A percentile compares a stretch with the other conserved stretches of the same genome.
Conservation (phyloP, 1,140 invertebrate species). For the Musca vetustissima region DNA sequence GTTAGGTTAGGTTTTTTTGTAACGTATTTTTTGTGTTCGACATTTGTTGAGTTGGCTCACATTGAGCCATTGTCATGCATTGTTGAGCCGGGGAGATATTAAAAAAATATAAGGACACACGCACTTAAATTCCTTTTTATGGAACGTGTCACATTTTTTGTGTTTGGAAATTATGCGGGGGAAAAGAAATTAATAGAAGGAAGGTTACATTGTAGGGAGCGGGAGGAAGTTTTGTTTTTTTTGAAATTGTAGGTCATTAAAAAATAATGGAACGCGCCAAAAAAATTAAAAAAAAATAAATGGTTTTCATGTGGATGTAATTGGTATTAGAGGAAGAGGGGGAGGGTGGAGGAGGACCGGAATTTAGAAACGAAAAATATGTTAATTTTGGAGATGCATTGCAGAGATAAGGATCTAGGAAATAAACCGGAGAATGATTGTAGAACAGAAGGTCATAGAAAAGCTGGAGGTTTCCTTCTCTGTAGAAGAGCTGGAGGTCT, state of each 20-base stretch:
- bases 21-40: not conserved
- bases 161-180: slow-evolving; percentile 2
- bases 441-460: too few species aligned
- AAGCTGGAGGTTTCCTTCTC: too few species aligned
- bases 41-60: not conserved
- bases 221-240: not conserved
- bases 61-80: slow-evolving; percentile 13
- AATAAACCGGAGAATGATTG: too few species aligned
- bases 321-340: too few species aligned
- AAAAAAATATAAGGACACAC: not conserved
- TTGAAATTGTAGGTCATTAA: not conserved
- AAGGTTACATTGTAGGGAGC: slow-evolving; percentile 5
- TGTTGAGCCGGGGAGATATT: not conserved
- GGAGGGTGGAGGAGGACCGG: too few species aligned
- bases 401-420: too few species aligned
- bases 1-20: not conserved
- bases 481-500: too few species aligned
- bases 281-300: not conserved
- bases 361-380: too few species aligned
- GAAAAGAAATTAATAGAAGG: not conserved
- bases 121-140: slow-evolving; percentile 15
- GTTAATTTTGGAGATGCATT: too few species aligned
- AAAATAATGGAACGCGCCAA: slow-evolving; percentile 1
- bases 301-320: too few species aligned
- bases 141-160: slow-evolving; percentile 21